Base-by-base conservation (phyloP, 1,140 invertebrate species). In the Lordiphosa collinella region DNA sequence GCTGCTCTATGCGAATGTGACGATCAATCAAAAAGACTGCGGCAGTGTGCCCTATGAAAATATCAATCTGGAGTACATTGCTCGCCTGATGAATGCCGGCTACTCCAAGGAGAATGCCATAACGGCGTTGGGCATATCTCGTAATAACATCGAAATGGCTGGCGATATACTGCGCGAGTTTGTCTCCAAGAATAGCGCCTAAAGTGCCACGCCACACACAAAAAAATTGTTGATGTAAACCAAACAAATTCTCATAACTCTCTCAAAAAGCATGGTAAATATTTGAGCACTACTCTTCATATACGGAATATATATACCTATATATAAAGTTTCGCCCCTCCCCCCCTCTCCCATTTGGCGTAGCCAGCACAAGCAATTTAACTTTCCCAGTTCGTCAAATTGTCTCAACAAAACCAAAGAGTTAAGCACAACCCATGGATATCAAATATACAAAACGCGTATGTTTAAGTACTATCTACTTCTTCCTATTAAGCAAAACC, bases 91-190 rank as follows among this genome's bases (percentile, higher is more conserved):
- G 22, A 93, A 93, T 13, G 96, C 97, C 78, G 97, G 97, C 2
- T 98, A 96, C 82, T 93, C 95, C 3, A 95, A 96, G 80, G 95
- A 97, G 74, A 94, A 95, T 35, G 96, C 97, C 0, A 95, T 97
- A 34, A 92, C 96, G 70, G 96, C 97, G 5, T 90, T 98, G 57
- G 94, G 95, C 47, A 98, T 98, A 51, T 96, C 96, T 1, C 92
- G 95, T 50, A 98, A 98, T 89, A 95, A 98, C 89, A 92, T 98
- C 29, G 94, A 95, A 89, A 98, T 98, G 96, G 96, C 96, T 18
- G 94, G 96, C 90, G 96, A 98, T 90, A 98, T 98, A 89, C 91
- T 98, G 70, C 95, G 97, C 88, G 96, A 97, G 89, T 98, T 98
- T 90, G 96, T 88, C 47, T 78, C 88, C 43, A 89, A 89, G 67